Evolutionary conservation across 2,888 invertebrate genomes (phyloP), one percentile per base, ranked within the genome.

Genomic region (Brachyptera putata): DNA sequence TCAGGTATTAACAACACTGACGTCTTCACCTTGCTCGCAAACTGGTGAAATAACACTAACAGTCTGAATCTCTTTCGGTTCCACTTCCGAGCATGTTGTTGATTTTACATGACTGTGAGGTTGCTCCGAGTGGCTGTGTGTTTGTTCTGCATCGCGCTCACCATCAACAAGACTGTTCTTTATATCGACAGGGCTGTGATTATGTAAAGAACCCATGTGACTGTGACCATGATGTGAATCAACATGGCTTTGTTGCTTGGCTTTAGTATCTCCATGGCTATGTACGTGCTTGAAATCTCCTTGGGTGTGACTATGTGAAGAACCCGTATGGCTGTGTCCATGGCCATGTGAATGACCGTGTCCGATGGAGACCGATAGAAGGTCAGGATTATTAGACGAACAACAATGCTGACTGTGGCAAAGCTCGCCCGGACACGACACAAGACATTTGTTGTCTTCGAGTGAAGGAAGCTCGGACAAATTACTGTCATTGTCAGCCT

Each of bases 341-440:
- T 34, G 53, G 11, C 53, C 36, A 22, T 53, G 53, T 3, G 53
- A 53, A 22, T 53, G 53, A 9, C 53, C 53, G 34, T 53, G 53
- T 21, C 36, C 36, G 37, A 36, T 21, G 22, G 46, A 46, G 14
- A 53, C 36, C 2, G 53, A 36, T 18, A 36, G 21, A 16, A 34
- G 34, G 4, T 34, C 53, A 1, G 34, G 18, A 16, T 43, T 16
- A 26, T 26, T 46, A 25, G 57, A 25, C 9, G 59, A 24, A 60
- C 79, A 79, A 63, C 79, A 79, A 63, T 75, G 75, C 62, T 72
- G 73, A 16, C 70, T 68, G 61, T 73, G 72, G 65, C 79, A 79
- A 13, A 70, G 70, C 34, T 72, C 70, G 41, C 72, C 73, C 37
- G 71, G 72, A 66, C 79, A 79, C 56, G 73, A 71, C 64, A 78